Evolutionary conservation across 1,140 invertebrate species (phyloP), one percentile per base, ranked within the genome.

Genomic region (Drosophila navojoa): DNA sequence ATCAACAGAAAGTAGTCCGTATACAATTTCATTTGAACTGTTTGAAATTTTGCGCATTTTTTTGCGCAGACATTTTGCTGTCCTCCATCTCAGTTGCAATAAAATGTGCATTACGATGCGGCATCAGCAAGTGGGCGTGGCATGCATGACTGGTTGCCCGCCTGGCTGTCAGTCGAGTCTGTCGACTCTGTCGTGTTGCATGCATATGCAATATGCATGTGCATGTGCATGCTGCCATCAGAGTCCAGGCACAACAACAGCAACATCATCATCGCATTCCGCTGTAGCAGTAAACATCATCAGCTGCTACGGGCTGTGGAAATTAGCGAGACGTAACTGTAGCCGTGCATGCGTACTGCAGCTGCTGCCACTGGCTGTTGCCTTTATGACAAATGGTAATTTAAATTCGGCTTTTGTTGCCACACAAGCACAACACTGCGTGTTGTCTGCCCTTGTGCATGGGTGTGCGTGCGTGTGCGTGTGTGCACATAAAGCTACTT

Each of bases 331-430:
- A 55, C 49, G 60, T 52, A 45, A 78, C 25, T 55, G 58, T n/a
- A 19, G 9, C 57, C 10, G 6, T 38, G 35, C 10, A 38, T 66
- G 62, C 54, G 35, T 57, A 32, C 54, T 60, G 64, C 45, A 60
- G 45, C 49, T 67, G 60, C 49, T 77, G 74, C 68, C 54, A 42
- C 52, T 61, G 74, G 61, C 64, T 76, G 69, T 75, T 59, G 44
- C 68, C 73, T 47, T 75, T 60, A 73, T 89, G 84, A 89, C 85
- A 90, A 89, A 89, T 89, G 76, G 80, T 78, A 89, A 89, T 89
- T 89, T 89, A 80, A 89, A 89, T 89, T 89, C 77, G 74, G 77
- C 80, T 77, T 89, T 89, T 74, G 84, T 66, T 79, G 63, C 52
- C 70, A 53, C 66, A 77, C 54, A 58, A 45, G 25, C 50, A 45